phyloP scores from a whole-genome alignment of 2,113 vertebrate species.

The Eclectus roratus region DNA sequence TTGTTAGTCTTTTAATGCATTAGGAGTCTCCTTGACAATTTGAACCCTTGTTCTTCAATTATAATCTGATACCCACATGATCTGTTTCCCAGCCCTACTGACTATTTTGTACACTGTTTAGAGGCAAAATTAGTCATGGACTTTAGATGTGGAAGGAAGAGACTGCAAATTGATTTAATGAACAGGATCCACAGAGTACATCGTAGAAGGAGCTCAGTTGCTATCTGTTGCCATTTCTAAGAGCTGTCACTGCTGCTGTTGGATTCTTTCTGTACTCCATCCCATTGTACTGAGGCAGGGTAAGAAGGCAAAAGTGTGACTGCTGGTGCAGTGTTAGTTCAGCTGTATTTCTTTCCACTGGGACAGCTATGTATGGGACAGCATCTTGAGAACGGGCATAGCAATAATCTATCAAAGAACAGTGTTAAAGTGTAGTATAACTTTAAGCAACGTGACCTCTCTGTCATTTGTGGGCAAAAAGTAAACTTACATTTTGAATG shows the following conservation, averaged over 20 bases:
- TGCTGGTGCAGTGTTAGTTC: not conserved
- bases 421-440: not conserved
- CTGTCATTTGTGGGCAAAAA: not conserved
- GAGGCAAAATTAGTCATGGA: not conserved
- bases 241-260: not conserved
- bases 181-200: not conserved
- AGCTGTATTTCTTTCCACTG: not conserved
- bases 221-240: not conserved
- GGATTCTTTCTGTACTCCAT: not conserved
- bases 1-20: not conserved
- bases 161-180: not conserved
- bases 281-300: not conserved
- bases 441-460: not conserved
- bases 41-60: not conserved
- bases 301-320: not conserved
- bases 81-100: not conserved
- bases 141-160: not conserved
- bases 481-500: not conserved
- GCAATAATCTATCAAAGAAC: not conserved
- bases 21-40: not conserved
- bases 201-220: not conserved
- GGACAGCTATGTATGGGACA: not conserved
- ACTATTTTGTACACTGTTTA: not conserved
- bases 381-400: not conserved
- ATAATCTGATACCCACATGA: not conserved